Evolutionary conservation across 2,113 vertebrate species (phyloP).

Genomic region (Euleptes europaea): DNA sequence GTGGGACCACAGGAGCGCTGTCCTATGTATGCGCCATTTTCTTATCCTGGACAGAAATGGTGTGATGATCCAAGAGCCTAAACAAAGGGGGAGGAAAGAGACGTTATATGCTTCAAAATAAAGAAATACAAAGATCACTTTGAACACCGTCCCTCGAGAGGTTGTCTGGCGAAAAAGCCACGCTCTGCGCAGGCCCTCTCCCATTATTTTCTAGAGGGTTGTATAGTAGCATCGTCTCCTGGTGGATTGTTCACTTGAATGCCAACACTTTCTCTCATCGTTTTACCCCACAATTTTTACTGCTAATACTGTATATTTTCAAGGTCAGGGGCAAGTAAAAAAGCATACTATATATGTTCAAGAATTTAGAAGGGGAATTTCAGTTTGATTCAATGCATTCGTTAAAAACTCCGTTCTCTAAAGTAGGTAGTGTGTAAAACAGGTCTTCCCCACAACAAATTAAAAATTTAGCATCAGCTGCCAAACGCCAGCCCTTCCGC

Average conservation of each 20-base stretch:
- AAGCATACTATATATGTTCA: fast-evolving
- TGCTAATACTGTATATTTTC: background rate
- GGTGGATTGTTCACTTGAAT: background rate
- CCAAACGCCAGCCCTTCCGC: background rate
- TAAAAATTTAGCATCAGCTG: background rate
- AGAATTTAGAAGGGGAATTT: conserved; percentile 31
- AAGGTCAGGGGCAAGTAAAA: background rate
- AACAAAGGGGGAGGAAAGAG: background rate
- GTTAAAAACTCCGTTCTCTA: conserved; percentile 47
- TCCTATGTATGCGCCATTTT: background rate
- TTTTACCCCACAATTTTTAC: background rate
- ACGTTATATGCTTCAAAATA: background rate
- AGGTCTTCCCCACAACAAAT: background rate
- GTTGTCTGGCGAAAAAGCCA: too few species aligned
- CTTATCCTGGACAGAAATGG: background rate
- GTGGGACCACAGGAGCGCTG: background rate
- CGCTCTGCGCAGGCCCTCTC: too few species aligned
- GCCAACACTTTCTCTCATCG: background rate
- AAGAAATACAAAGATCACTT: background rate
- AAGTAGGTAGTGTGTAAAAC: background rate
- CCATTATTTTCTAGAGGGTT: background rate
- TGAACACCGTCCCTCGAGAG: too few species aligned
- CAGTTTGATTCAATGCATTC: conserved; percentile 42
- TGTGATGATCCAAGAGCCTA: background rate
- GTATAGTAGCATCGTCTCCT: background rate